Evolutionary conservation across 1,140 invertebrate genomes (phyloP).

Genomic region (Anadara kagoshimensis): DNA sequence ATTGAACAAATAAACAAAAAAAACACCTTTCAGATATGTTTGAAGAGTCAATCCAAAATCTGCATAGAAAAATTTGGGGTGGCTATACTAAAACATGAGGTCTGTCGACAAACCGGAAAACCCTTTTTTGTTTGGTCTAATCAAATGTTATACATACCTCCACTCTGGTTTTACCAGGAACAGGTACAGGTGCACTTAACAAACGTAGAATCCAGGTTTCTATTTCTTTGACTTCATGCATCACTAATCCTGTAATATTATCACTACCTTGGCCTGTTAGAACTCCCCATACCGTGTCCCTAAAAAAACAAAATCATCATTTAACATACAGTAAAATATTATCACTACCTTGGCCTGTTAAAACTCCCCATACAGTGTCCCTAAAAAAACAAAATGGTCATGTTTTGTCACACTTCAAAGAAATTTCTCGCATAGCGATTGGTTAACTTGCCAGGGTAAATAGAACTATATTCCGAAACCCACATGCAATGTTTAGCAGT

Average conservation of each 20-base stretch:
- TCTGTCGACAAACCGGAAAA: no score
- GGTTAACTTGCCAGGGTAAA: no score
- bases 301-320: constrained; percentile 75
- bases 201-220: constrained; percentile 98
- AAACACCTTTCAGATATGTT: no score
- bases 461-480: no score
- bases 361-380: constrained; percentile 89
- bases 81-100: no score
- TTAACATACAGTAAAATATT: constrained; percentile 12
- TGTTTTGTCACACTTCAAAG: no score
- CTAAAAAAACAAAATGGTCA: constrained; percentile 79
- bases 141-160: constrained; percentile 79
- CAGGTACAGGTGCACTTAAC: constrained; percentile 96
- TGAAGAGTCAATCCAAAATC: no score
- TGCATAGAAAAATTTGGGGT: no score
- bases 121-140: no score
- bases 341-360: constrained; percentile 77
- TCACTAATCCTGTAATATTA: constrained; percentile 82
- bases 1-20: no score
- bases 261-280: constrained; percentile 77
- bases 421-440: no score
- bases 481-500: no score
- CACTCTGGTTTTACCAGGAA: constrained; percentile 95
- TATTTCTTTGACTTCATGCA: constrained; percentile 97
- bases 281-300: constrained; percentile 91